These are phyloP conservation scores for Tachysurus fulvidraco DNA, from an alignment of 2,113 vertebrate genomes.

Conservation along the genomic window DNA sequence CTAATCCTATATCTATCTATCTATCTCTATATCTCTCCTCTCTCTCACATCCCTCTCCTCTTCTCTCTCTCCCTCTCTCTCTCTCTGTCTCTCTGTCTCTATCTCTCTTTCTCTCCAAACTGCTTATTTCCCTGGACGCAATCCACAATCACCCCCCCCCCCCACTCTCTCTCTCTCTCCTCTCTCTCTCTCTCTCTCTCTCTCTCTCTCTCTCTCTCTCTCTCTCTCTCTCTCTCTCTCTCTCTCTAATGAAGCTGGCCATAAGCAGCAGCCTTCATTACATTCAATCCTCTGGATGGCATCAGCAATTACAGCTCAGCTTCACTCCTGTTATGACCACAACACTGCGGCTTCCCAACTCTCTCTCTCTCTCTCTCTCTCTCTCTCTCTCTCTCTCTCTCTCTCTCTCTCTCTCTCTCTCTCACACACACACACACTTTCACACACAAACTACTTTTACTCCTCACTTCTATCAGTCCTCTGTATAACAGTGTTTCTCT, in stretches of 20 bases:
- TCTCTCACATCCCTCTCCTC: no score
- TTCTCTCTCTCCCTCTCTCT: no score
- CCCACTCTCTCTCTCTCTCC: background rate
- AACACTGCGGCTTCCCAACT: conserved; percentile 39
- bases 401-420: conserved; percentile 5
- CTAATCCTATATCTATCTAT: no score
- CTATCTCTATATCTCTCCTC: no score
- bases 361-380: conserved; percentile 9
- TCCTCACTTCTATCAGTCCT: conserved; percentile 28
- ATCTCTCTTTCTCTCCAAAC: conserved; percentile 35
- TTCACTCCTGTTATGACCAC: conserved; percentile 59
- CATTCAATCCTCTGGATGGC: conserved; percentile 75
- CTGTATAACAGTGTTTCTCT: background rate
- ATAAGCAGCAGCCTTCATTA: conserved; percentile 76
- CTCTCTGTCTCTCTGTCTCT: background rate
- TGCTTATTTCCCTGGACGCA: conserved; percentile 70
- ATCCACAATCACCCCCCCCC: conserved; percentile 42
- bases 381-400: conserved; percentile 2
- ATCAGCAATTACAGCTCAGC: conserved; percentile 70
- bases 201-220: background rate
- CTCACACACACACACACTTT: conserved; percentile 10
- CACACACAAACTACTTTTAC: conserved; percentile 38
- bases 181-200: background rate
- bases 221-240: conserved; percentile 2
- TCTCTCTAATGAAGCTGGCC: conserved; percentile 71